phyloP scores from a whole-genome alignment of 2,888 invertebrate genomes.

The Entomobrya multifasciata region DNA sequence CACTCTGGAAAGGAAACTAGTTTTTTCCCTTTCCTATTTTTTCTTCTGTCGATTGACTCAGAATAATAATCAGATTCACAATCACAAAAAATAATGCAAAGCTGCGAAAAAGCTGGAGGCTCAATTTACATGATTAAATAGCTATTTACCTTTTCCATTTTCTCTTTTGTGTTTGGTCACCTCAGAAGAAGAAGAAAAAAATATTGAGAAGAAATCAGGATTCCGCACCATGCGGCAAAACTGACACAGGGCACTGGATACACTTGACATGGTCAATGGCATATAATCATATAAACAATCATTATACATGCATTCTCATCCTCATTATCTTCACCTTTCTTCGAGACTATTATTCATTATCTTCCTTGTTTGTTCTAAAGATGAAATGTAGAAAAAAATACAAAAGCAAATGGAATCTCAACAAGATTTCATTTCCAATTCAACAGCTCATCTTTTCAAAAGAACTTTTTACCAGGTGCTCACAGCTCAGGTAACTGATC shows the following conservation, averaged over 20 bases:
- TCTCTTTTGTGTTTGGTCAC: background rate
- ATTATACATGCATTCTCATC: slow-evolving; percentile 42
- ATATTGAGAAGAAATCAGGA: slow-evolving; percentile 24
- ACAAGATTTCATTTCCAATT: no score
- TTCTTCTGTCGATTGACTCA: no score
- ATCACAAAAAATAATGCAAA: no score
- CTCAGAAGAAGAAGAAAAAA: background rate
- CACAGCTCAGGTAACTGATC: no score
- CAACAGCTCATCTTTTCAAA: background rate
- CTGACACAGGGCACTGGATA: background rate
- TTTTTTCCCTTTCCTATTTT: no score
- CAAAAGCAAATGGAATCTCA: no score
- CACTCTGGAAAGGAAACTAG: background rate
- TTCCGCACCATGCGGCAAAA: background rate
- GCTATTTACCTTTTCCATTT: slow-evolving; percentile 15
- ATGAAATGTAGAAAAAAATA: background rate
- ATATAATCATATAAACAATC: background rate
- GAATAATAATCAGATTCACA: no score
- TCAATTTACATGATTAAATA: no score
- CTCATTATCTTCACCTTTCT: slow-evolving; percentile 56
- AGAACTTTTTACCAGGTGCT: no score
- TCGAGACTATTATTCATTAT: slow-evolving; percentile 48
- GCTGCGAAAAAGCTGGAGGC: no score
- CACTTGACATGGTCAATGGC: slow-evolving; percentile 18
- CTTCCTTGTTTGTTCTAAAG: background rate